phyloP scores from a whole-genome alignment of 2,797 vertebrate genomes.

The Podarcis lilfordi region DNA sequence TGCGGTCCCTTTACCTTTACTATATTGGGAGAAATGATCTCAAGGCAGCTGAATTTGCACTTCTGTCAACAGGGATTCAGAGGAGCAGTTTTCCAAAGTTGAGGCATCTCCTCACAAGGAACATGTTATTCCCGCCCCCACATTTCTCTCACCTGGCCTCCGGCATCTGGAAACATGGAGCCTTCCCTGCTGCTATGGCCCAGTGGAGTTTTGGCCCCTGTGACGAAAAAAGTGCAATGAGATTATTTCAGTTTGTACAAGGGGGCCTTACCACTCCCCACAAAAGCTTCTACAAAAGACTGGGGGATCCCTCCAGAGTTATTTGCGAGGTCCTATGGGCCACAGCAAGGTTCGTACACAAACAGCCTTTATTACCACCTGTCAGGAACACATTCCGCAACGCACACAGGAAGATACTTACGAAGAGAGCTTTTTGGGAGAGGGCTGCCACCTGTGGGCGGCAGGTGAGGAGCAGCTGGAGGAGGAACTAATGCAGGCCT shows the following conservation, averaged over 20 bases:
- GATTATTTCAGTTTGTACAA: background rate
- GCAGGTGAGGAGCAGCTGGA: slow-evolving; percentile 35
- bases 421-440: slow-evolving; percentile 72
- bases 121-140: background rate
- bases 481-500: slow-evolving; percentile 3
- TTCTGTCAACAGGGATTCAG: background rate
- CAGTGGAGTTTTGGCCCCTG: background rate
- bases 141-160: slow-evolving; percentile 33
- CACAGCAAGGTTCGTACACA: background rate
- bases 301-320: background rate
- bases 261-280: background rate
- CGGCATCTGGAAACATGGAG: background rate
- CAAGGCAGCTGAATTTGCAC: background rate
- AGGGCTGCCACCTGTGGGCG: slow-evolving; percentile 65
- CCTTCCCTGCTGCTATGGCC: slow-evolving; percentile 5
- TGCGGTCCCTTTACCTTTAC: no score
- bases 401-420: slow-evolving; percentile 53
- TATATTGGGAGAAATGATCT: background rate
- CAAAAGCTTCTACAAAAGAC: background rate
- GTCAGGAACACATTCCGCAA: background rate
- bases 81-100: background rate
- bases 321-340: background rate
- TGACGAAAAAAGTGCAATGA: background rate
- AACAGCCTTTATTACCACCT: background rate
- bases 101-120: background rate